Conservation (phyloP, 2,797 vertebrate genomes). For the Alfaro cultratus region DNA sequence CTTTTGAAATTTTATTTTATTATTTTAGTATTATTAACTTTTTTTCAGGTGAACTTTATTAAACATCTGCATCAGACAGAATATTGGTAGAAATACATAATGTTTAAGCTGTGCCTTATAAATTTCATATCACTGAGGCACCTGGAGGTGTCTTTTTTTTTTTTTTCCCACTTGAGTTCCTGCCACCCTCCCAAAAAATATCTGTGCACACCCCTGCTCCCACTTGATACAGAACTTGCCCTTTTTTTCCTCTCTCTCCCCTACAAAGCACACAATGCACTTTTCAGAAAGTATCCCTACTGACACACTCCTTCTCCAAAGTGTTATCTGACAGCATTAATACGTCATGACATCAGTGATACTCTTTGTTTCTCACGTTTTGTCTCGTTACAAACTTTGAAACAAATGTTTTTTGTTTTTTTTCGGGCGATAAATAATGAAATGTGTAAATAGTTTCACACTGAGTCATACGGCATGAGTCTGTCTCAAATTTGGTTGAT, state of each 20-base stretch:
- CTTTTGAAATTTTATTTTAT: too few species aligned
- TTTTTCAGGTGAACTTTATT: too few species aligned
- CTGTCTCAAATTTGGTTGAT: background rate
- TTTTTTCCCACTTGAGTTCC: too few species aligned
- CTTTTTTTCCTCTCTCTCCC: too few species aligned
- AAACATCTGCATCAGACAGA: too few species aligned
- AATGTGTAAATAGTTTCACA: too few species aligned
- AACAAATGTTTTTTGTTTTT: background rate
- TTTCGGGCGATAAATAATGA: background rate
- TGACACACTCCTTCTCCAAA: background rate
- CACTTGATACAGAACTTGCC: background rate
- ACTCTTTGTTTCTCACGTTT: background rate
- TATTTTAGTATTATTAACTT: too few species aligned
- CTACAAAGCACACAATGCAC: background rate
- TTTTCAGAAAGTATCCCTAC: slow-evolving; percentile 1
- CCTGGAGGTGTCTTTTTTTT: too few species aligned
- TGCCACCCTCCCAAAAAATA: too few species aligned
- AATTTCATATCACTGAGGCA: too few species aligned
- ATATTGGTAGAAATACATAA: too few species aligned
- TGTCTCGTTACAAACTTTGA: background rate
- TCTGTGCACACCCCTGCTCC: slow-evolving; percentile 2
- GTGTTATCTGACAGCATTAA: background rate
- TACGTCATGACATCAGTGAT: background rate
- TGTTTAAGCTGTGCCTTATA: too few species aligned
- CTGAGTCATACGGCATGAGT: background rate